These are phyloP conservation scores for Sitta carolinensis DNA, from an alignment of 2,797 vertebrate genomes.

Conservation along the genomic window DNA sequence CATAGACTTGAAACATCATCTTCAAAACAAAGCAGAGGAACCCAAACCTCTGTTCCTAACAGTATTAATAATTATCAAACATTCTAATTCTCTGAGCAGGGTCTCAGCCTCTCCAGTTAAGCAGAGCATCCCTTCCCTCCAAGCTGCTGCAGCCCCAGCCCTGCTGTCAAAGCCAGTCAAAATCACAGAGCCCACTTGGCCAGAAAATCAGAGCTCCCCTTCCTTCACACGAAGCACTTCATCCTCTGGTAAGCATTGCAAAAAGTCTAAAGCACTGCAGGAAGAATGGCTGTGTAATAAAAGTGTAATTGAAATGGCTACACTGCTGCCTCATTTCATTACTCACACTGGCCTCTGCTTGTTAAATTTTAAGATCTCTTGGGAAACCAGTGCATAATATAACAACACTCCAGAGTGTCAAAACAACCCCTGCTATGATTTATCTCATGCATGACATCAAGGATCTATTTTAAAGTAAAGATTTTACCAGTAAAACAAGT, in stretches of 20 bases:
- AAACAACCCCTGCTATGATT: constrained; percentile 43
- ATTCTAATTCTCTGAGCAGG: not conserved
- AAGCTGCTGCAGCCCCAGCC: not conserved
- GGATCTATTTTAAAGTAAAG: constrained; percentile 28
- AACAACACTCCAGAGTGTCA: constrained; percentile 50
- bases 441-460: constrained; percentile 26
- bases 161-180: not conserved
- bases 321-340: constrained; percentile 52
- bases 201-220: not conserved
- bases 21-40: not conserved
- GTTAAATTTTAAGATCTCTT: constrained; percentile 65
- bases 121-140: not conserved
- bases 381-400: constrained; percentile 43
- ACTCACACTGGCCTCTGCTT: constrained; percentile 38
- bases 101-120: not conserved
- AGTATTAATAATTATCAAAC: not conserved
- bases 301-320: constrained; percentile 55
- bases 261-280: not conserved
- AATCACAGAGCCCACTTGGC: constrained; percentile 7
- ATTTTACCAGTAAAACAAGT: not conserved
- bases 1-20: not conserved
- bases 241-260: constrained; percentile 35
- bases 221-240: not conserved
- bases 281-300: constrained; percentile 60
- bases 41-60: not conserved